Conservation (phyloP, 2,797 vertebrate genomes). For the Acanthurus tractus region DNA sequence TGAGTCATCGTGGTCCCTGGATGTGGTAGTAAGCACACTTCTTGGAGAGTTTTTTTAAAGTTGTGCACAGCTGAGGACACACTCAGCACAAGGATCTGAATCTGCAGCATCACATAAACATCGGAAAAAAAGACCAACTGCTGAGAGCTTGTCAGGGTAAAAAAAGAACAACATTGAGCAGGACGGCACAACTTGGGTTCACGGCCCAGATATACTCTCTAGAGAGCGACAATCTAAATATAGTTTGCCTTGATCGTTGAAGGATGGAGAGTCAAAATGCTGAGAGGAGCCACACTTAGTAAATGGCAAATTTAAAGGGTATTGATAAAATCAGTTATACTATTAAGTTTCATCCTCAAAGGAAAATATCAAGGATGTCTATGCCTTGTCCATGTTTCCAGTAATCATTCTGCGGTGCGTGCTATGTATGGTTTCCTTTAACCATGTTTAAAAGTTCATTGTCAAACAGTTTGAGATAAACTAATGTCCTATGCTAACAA, state of each 20-base stretch:
- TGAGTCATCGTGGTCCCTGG: slow-evolving; percentile 41
- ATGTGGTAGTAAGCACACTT: slow-evolving; percentile 8
- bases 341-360: slow-evolving; percentile 41
- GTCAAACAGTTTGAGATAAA: not conserved
- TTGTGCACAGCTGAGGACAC: slow-evolving; percentile 11
- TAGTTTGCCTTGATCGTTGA: slow-evolving; percentile 57
- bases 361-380: slow-evolving; percentile 15
- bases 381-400: not conserved
- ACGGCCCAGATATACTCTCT: slow-evolving; percentile 48
- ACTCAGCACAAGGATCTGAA: slow-evolving; percentile 29
- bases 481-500: not conserved
- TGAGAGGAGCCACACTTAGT: slow-evolving; percentile 33
- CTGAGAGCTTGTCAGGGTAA: slow-evolving; percentile 53
- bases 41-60: not conserved
- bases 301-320: slow-evolving; percentile 39
- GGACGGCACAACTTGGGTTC: slow-evolving; percentile 58
- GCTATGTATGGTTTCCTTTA: slow-evolving; percentile 1
- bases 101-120: slow-evolving; percentile 41
- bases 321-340: slow-evolving; percentile 47
- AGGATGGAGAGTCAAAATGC: slow-evolving; percentile 45
- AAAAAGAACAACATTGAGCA: slow-evolving; percentile 45
- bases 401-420: not conserved
- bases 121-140: slow-evolving; percentile 39
- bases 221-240: slow-evolving; percentile 61
- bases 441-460: slow-evolving; percentile 7